Base-by-base conservation (phyloP, 2,888 invertebrate genomes). In the Acholoe squamosa region DNA sequence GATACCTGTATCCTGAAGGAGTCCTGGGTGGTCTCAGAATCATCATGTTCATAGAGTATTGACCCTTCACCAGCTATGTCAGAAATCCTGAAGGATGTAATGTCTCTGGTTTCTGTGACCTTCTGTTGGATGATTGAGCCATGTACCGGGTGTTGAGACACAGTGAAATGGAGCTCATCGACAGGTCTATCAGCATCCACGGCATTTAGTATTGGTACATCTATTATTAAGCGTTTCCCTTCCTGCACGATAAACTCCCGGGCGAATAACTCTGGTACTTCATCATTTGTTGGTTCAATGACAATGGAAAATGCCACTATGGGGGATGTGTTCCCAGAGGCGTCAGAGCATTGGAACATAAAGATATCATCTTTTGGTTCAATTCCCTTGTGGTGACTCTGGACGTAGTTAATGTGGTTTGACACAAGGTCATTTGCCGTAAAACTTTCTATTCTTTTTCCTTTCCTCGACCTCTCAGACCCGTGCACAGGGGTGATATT, bases 21-120 rank as follows among this genome's bases (percentile, higher is more conserved):
- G 91, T 96, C 96, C 19, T 93, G 90, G 0, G 92, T 93, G 0
- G 95, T 95, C 92, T 96, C 96, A 14, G 95, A 94, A 91, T 95
- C 94, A 92, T 96, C 96, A 92, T 96, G 96, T 89, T 94, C 94
- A 93, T 96, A 96, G 31, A 94, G 94, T 84, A 96, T 94, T 56
- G 94, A 94, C 7, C 86, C 86, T 28, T 56, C 86, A 33, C 92
- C 92, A 34, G 93, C 92, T 54, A 96, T 94, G 90, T 95, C 95
- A 33, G 94, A 94, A 71, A 95, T 92, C 0, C 94, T 94, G 91
- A 96, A 96, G 84, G 92, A 93, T 19, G 93, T 92, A 16, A 95
- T 93, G 34, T 93, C 93, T 77, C 93, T 92, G 51, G 94, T 94
- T 7, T 95, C 96, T 0, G 93, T 93, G 22, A 93, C 92, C 19